Conservation (phyloP, 2,113 vertebrate species). For the Dascyllus trimaculatus region DNA sequence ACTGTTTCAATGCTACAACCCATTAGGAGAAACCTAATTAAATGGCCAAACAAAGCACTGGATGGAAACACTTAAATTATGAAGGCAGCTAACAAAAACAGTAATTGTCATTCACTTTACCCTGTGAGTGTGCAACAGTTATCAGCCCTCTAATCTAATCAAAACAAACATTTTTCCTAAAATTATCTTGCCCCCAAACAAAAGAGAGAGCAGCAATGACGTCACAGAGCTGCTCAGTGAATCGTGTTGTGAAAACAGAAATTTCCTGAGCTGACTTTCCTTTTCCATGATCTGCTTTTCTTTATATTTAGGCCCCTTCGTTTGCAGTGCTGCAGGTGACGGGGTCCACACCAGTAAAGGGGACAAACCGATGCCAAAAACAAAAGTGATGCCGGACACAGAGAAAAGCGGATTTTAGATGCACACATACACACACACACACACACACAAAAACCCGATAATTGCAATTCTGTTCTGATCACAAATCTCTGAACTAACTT, state of each 20-base stretch:
- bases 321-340: slow-evolving; percentile 60
- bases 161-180: slow-evolving; percentile 67
- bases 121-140: slow-evolving; percentile 65
- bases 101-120: slow-evolving; percentile 50
- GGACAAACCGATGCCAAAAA: slow-evolving; percentile 20
- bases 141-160: slow-evolving; percentile 65
- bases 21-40: slow-evolving; percentile 43
- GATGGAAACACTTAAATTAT: slow-evolving; percentile 32
- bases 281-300: slow-evolving; percentile 61
- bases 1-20: slow-evolving; percentile 21
- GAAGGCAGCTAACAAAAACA: slow-evolving; percentile 54
- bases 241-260: slow-evolving; percentile 79
- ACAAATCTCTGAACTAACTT: no score
- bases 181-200: slow-evolving; percentile 46
- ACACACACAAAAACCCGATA: no score
- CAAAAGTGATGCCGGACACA: no score
- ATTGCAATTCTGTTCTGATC: no score
- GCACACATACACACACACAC: not conserved
- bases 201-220: slow-evolving; percentile 62
- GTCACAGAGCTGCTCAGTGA: slow-evolving; percentile 71
- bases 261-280: slow-evolving; percentile 85
- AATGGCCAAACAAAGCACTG: not conserved
- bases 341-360: slow-evolving; percentile 36
- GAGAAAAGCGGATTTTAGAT: not conserved
- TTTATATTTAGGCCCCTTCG: slow-evolving; percentile 14